phyloP scores from a whole-genome alignment of 2,888 invertebrate genomes.

The Tineola bisselliella region DNA sequence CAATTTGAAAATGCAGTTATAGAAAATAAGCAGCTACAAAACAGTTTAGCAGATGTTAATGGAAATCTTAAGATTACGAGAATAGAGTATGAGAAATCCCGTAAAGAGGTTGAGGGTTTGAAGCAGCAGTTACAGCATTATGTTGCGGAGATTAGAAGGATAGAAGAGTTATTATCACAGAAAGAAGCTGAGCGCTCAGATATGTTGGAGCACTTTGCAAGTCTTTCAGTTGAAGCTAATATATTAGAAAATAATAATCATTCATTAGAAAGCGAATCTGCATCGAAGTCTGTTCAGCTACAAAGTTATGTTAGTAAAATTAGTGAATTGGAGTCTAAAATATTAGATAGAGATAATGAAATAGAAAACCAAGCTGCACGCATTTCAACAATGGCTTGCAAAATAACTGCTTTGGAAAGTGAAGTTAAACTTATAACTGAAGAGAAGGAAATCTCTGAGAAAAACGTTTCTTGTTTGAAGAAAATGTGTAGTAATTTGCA shows the following conservation, averaged over 20 bases:
- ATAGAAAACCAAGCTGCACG: constrained; percentile 46
- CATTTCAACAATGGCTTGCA: constrained; percentile 47
- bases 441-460: constrained; percentile 50
- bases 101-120: constrained; percentile 76
- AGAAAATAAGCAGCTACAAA: constrained; percentile 79
- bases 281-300: constrained; percentile 71
- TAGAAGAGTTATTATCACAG: constrained; percentile 78
- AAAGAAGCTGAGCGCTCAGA: constrained; percentile 83
- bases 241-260: constrained; percentile 82
- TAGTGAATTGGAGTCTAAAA: constrained; percentile 70
- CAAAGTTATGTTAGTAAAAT: constrained; percentile 61
- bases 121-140: constrained; percentile 83
- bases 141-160: constrained; percentile 81
- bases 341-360: constrained; percentile 56
- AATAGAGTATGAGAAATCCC: constrained; percentile 74
- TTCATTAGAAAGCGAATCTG: constrained; percentile 79
- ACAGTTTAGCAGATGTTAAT: constrained; percentile 73
- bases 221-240: constrained; percentile 80
- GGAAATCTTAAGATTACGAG: constrained; percentile 71
- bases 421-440: constrained; percentile 53
- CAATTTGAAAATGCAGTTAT: constrained; percentile 69
- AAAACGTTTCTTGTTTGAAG: constrained; percentile 51
- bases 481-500: constrained; percentile 54
- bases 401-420: constrained; percentile 46
- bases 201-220: constrained; percentile 82